A percentile compares a stretch with the other conserved stretches of the same genome.
Evolutionary conservation across 1,140 invertebrate genomes (phyloP).

Genomic region (Heliconius hewitsoni): DNA sequence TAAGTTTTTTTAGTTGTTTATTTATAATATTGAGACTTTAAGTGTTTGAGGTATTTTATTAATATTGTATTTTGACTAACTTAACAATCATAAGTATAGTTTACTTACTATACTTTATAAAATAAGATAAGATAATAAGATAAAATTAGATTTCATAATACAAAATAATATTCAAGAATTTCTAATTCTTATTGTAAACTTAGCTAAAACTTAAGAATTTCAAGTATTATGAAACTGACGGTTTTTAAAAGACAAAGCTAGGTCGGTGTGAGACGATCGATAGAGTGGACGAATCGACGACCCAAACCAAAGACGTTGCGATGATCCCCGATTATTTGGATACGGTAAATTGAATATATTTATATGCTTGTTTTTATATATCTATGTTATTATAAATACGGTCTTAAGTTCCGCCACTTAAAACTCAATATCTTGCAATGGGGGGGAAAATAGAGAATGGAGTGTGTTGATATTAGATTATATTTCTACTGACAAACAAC

Average conservation of each 20-base stretch:
- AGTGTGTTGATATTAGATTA: background rate
- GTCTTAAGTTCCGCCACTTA: background rate
- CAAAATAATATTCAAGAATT: too few relatives aligned
- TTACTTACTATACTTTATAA: too few relatives aligned
- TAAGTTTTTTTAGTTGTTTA: too few relatives aligned
- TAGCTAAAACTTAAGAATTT: background rate
- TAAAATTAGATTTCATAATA: too few relatives aligned
- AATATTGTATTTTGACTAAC: too few relatives aligned
- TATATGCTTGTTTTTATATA: too few relatives aligned
- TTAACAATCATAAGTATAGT: too few relatives aligned
- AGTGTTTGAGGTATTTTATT: too few relatives aligned
- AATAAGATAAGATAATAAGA: too few relatives aligned
- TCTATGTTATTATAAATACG: background rate
- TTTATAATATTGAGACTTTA: too few relatives aligned
- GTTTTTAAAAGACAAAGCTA: constrained; percentile 41
- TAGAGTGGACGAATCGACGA: constrained; percentile 54
- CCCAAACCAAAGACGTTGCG: constrained; percentile 52
- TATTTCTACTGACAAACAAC: background rate
- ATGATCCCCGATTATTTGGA: background rate
- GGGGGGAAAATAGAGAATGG: background rate
- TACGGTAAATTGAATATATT: background rate
- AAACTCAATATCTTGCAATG: background rate
- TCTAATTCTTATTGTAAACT: background rate
- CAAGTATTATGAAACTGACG: constrained; percentile 26
- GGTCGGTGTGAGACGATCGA: constrained; percentile 47